Evolutionary conservation across 2,113 vertebrate species (phyloP).

Genomic region (Semicossyphus pulcher): DNA sequence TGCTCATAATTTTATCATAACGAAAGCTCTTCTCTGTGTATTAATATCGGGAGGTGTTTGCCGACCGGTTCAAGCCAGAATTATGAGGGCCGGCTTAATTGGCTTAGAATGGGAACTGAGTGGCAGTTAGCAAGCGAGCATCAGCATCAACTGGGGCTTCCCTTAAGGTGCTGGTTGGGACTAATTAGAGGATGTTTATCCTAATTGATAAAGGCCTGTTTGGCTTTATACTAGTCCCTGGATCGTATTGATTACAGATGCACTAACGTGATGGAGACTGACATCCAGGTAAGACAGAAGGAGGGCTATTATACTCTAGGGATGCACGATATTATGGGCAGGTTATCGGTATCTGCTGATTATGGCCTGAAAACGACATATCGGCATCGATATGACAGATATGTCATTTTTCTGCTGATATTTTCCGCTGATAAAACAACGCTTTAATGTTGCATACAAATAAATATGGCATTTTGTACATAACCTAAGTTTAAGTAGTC

Average conservation of each 20-base stretch:
- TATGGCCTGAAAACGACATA: no score
- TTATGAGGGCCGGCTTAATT: slow-evolving; percentile 67
- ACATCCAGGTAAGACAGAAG: background rate
- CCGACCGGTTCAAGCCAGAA: slow-evolving; percentile 74
- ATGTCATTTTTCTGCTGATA: no score
- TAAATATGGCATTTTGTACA: no score
- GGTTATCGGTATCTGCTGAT: no score
- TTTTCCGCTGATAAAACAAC: no score
- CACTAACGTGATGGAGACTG: background rate
- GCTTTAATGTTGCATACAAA: no score
- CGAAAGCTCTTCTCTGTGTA: background rate
- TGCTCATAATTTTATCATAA: background rate
- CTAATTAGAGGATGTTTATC: slow-evolving; percentile 8
- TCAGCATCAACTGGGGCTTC: background rate
- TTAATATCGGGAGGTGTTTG: slow-evolving; percentile 3
- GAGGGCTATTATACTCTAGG: no score
- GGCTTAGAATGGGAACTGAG: slow-evolving; percentile 66
- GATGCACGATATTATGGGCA: no score
- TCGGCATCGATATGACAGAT: no score
- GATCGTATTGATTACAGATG: background rate
- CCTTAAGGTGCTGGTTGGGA: background rate
- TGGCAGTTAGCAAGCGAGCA: slow-evolving; percentile 17
- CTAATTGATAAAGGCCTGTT: slow-evolving; percentile 1
- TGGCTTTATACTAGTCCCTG: background rate
- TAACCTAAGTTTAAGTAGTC: no score